phyloP scores from a whole-genome alignment of 2,888 invertebrate species.

The Rhingia campestris region DNA sequence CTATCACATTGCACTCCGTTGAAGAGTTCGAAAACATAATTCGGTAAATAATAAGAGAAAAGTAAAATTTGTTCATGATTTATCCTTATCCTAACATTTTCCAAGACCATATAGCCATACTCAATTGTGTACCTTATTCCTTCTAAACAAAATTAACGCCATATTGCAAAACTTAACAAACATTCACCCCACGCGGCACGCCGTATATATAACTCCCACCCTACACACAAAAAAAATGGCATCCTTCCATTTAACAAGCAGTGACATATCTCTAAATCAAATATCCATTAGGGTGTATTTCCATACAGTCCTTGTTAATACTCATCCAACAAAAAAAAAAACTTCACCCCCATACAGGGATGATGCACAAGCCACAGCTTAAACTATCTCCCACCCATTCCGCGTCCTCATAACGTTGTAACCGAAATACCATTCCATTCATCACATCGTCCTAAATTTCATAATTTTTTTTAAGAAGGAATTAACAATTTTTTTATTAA shows the following conservation, averaged over 20 bases:
- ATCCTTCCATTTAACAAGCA: conserved; percentile 55
- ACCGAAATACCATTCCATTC: not conserved
- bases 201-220: conserved; percentile 32
- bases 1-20: too few relatives aligned
- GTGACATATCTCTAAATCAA: conserved; percentile 65
- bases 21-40: too few relatives aligned
- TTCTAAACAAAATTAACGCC: conserved; percentile 13
- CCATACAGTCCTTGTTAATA: conserved; percentile 36
- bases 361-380: conserved; percentile 12
- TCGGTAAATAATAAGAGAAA: too few relatives aligned
- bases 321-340: conserved; percentile 4
- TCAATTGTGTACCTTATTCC: too few relatives aligned
- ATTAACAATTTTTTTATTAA: conserved; percentile 16
- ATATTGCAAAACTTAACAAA: conserved; percentile 42
- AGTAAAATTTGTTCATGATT: too few relatives aligned
- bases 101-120: too few relatives aligned
- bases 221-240: conserved; percentile 50
- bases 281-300: conserved; percentile 65
- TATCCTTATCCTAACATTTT: too few relatives aligned
- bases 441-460: conserved; percentile 12
- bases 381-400: conserved; percentile 55
- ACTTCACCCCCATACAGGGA: conserved; percentile 40
- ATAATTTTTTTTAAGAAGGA: conserved; percentile 11
- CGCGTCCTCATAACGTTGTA: not conserved
- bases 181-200: conserved; percentile 22